Percentiles rank a stretch among this genome's conserved stretches.
These are phyloP conservation scores for Tethea ocularis DNA, from an alignment of 2,888 invertebrate species.

Conservation along the genomic window DNA sequence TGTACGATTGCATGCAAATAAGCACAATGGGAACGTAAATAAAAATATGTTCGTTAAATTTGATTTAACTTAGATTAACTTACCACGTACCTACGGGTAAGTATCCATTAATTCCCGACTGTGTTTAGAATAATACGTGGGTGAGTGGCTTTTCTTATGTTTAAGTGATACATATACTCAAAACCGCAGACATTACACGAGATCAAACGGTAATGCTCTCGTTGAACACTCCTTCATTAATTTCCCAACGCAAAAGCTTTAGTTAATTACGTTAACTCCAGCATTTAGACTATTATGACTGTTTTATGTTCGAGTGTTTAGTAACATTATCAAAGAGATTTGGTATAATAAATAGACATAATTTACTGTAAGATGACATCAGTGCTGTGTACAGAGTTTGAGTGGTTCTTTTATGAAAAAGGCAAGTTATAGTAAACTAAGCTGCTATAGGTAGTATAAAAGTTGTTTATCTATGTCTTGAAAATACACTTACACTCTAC, in stretches of 20 bases:
- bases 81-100: not conserved
- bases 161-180: constrained; percentile 46
- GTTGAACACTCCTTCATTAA: constrained; percentile 32
- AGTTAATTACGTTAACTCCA: constrained; percentile 33
- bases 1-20: not conserved
- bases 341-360: not conserved
- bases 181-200: constrained; percentile 58
- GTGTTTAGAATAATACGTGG: constrained; percentile 28
- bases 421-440: not conserved
- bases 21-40: not conserved
- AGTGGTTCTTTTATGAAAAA: not conserved
- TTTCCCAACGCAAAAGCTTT: constrained; percentile 33
- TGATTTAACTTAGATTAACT: not conserved
- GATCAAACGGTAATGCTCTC: constrained; percentile 54
- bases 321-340: constrained; percentile 10
- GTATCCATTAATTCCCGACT: too few relatives aligned
- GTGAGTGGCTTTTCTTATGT: constrained; percentile 45
- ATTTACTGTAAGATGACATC: not conserved
- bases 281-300: constrained; percentile 20
- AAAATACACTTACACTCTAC: too few relatives aligned
- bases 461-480: constrained; percentile 18
- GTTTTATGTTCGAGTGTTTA: constrained; percentile 14
- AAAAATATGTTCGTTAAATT: not conserved
- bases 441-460: not conserved
- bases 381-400: not conserved